Evolutionary conservation across 2,888 invertebrate genomes (phyloP).

Genomic region (Mythimna vitellina): DNA sequence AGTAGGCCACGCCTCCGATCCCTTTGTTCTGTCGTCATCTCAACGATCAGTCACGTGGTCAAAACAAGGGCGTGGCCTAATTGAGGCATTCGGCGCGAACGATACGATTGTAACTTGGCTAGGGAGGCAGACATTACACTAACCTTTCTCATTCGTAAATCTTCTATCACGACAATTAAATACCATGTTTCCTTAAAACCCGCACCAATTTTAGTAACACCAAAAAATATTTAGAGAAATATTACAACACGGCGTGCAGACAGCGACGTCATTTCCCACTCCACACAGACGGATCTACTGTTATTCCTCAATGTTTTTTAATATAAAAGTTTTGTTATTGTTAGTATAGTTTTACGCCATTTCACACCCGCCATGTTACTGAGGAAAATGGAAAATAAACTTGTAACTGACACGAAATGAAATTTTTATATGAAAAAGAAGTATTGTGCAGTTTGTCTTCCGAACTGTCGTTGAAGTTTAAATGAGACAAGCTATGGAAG

Average conservation of each 20-base stretch:
- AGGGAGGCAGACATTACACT: no score
- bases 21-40: no score
- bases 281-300: conserved; percentile 17
- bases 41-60: no score
- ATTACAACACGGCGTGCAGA: background rate
- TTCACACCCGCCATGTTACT: conserved; percentile 17
- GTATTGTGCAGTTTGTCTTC: conserved; percentile 36
- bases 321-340: conserved; percentile 50
- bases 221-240: background rate
- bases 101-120: no score
- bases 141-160: no score
- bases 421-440: conserved; percentile 38
- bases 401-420: conserved; percentile 45
- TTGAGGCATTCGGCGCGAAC: no score
- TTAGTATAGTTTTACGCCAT: conserved; percentile 43
- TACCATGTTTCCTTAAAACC: no score
- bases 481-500: conserved; percentile 38
- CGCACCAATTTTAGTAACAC: no score
- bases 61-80: no score
- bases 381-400: conserved; percentile 48
- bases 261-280: conserved; percentile 1
- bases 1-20: no score
- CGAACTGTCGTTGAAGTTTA: conserved; percentile 17
- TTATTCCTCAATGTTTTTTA: conserved; percentile 41
- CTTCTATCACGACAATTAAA: no score